Evolutionary conservation across 2,113 vertebrate genomes (phyloP).

Genomic region (Rynchops niger): DNA sequence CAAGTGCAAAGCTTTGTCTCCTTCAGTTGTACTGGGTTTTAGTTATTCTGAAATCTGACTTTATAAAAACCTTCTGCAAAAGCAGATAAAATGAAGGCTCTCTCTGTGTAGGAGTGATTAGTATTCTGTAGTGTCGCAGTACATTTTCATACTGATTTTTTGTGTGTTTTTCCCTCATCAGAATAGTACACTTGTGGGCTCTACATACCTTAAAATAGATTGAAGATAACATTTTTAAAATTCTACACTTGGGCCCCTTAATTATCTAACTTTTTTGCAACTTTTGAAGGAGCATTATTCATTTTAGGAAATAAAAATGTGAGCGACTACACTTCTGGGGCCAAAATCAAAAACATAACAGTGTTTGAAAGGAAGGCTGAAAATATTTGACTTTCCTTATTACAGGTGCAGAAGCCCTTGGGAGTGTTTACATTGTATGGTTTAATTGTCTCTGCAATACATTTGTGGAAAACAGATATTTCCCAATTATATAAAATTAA

Average conservation of each 20-base stretch:
- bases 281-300: conserved; percentile 48
- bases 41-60: conserved; percentile 64
- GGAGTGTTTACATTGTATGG: not conserved
- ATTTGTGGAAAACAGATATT: not conserved
- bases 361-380: not conserved
- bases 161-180: conserved; percentile 64
- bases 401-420: not conserved
- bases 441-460: not conserved
- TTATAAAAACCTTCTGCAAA: conserved; percentile 54
- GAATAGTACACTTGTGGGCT: conserved; percentile 76
- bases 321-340: not conserved
- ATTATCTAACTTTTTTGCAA: conserved; percentile 55
- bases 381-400: not conserved
- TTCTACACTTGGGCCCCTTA: conserved; percentile 51
- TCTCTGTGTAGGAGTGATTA: conserved; percentile 74
- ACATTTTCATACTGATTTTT: conserved; percentile 73
- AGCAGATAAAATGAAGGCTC: conserved; percentile 58
- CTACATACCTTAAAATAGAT: conserved; percentile 72
- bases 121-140: conserved; percentile 68
- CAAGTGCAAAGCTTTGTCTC: conserved; percentile 58
- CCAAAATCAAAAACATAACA: not conserved
- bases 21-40: conserved; percentile 50
- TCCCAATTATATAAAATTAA: not conserved
- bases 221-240: conserved; percentile 43
- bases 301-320: not conserved